These are phyloP conservation scores for Sebastolobus alascanus DNA, from an alignment of 2,797 vertebrate genomes.

Conservation along the genomic window DNA sequence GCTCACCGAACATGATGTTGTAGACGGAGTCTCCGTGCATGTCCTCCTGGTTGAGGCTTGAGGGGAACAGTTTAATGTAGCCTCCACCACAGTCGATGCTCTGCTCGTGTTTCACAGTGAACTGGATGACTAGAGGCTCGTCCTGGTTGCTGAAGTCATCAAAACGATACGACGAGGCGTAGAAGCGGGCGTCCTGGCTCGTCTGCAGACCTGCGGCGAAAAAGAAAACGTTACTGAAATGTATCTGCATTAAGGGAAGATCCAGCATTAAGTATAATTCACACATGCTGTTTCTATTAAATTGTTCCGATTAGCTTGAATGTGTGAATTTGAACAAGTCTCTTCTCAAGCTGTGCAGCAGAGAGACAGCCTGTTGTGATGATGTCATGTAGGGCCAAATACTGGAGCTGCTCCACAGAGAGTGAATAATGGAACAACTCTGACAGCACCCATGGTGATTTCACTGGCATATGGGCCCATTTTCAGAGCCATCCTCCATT, in stretches of 20 bases:
- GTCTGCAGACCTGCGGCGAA: slow-evolving; percentile 84
- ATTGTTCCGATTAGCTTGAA: background rate
- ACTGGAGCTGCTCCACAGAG: slow-evolving; percentile 6
- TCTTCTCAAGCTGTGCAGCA: background rate
- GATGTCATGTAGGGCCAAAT: slow-evolving; percentile 18
- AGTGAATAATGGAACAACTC: slow-evolving; percentile 24
- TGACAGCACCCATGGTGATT: slow-evolving; percentile 15
- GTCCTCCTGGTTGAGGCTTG: slow-evolving; percentile 85
- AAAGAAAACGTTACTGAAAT: slow-evolving; percentile 7
- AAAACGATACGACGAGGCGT: slow-evolving; percentile 87
- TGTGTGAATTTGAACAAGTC: background rate
- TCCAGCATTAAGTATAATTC: background rate
- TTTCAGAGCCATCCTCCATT: slow-evolving; percentile 3
- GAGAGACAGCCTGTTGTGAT: slow-evolving; percentile 9
- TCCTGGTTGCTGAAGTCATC: slow-evolving; percentile 87
- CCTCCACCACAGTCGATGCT: slow-evolving; percentile 89
- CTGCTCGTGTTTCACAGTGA: slow-evolving; percentile 90
- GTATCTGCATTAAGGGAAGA: background rate
- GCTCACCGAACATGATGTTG: slow-evolving; percentile 90
- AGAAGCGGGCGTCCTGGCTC: slow-evolving; percentile 87
- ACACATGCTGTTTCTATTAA: background rate
- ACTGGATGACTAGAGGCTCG: slow-evolving; percentile 86
- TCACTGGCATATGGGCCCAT: background rate
- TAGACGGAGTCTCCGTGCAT: slow-evolving; percentile 88
- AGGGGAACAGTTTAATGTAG: slow-evolving; percentile 89